Evolutionary conservation across 2,888 invertebrate species (phyloP).

Genomic region (Lithophane ornitopus): DNA sequence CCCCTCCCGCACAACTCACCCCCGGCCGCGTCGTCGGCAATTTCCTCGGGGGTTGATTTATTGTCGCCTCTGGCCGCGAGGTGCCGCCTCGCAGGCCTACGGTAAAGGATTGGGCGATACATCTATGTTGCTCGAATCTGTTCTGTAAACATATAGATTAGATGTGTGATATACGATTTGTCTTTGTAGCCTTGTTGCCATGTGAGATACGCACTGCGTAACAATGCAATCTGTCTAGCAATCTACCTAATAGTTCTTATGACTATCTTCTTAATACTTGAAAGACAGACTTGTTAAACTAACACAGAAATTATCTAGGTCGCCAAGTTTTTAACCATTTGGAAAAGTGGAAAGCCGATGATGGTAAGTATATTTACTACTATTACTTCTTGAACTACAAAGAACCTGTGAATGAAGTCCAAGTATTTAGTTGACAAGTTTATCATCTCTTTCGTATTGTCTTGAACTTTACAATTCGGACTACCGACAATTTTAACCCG

Average conservation of each 20-base stretch:
- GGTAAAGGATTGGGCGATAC: slow-evolving; percentile 86
- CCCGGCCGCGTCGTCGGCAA: slow-evolving; percentile 82
- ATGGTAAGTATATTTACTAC: background rate
- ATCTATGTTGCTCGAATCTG: slow-evolving; percentile 69
- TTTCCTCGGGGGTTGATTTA: slow-evolving; percentile 90
- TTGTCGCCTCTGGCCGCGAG: slow-evolving; percentile 85
- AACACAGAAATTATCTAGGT: too few species aligned
- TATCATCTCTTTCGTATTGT: too few species aligned
- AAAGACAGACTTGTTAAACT: too few species aligned
- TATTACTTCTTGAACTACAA: background rate
- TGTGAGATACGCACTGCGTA: background rate
- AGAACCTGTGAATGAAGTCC: background rate
- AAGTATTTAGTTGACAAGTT: too few species aligned
- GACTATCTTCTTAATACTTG: too few species aligned
- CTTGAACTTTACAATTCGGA: too few species aligned
- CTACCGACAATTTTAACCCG: background rate
- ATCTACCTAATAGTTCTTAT: too few species aligned
- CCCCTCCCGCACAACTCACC: slow-evolving; percentile 61
- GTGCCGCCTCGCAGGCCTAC: slow-evolving; percentile 76
- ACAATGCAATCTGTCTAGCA: background rate
- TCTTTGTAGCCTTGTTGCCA: slow-evolving; percentile 25
- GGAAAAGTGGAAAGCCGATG: too few species aligned
- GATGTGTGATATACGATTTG: slow-evolving; percentile 51
- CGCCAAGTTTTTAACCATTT: background rate
- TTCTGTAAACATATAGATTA: slow-evolving; percentile 66